Conservation (phyloP, 2,113 vertebrate genomes). For the Dipodomys stephensi region DNA sequence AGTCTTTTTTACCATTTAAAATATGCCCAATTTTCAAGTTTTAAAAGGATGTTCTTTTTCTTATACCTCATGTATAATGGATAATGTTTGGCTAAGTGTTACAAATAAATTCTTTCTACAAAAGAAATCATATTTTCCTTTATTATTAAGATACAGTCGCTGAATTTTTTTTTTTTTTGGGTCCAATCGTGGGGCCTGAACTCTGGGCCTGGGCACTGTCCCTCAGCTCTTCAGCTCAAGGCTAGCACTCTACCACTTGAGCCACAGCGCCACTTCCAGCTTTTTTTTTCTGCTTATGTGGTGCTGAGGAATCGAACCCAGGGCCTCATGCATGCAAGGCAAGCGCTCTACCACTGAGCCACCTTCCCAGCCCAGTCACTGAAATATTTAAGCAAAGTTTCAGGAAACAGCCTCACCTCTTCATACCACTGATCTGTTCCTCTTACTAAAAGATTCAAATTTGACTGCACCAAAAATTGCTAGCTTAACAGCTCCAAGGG, state of each 20-base stretch:
- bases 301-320: no score
- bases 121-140: not conserved
- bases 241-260: no score
- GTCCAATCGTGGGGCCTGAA: no score
- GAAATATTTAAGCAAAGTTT: not conserved
- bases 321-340: no score
- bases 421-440: not conserved
- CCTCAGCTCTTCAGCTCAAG: no score
- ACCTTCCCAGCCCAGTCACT: not conserved
- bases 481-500: not conserved
- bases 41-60: constrained; percentile 29
- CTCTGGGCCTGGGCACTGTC: no score
- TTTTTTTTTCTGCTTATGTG: no score
- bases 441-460: constrained; percentile 5
- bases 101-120: constrained; percentile 12
- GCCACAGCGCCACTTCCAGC: no score
- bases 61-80: not conserved
- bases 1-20: constrained; percentile 51
- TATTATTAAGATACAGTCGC: not conserved
- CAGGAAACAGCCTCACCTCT: not conserved
- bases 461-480: not conserved
- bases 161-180: not conserved
- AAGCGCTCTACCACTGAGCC: no score
- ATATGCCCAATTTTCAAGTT: not conserved
- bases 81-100: constrained; percentile 31